These are phyloP conservation scores for Haemorhous mexicanus DNA, from an alignment of 2,113 vertebrate species.

Conservation along the genomic window DNA sequence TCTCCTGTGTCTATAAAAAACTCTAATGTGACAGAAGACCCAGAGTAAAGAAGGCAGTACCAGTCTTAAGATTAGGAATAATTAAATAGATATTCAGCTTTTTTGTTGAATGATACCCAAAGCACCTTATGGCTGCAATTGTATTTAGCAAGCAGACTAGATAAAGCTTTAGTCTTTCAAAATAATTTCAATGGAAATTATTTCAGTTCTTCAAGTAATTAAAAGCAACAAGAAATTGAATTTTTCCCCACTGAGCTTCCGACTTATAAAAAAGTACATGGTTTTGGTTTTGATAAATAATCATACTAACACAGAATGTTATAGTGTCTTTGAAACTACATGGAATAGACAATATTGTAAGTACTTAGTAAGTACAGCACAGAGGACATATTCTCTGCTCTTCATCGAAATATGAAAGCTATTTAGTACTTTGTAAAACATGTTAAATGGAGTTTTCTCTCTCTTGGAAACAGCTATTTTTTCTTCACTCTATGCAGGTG, in stretches of 20 bases:
- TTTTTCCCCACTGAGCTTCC: not conserved
- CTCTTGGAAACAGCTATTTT: slow-evolving; percentile 62
- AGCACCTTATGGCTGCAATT: not conserved
- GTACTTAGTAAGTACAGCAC: slow-evolving; percentile 35
- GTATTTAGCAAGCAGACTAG: not conserved
- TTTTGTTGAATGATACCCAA: not conserved
- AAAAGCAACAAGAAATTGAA: not conserved
- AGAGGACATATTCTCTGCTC: slow-evolving; percentile 25
- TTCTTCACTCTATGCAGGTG: slow-evolving; percentile 51
- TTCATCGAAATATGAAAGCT: slow-evolving; percentile 64
- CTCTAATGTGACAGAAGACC: not conserved
- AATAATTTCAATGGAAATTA: not conserved
- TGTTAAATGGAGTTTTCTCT: slow-evolving; percentile 70
- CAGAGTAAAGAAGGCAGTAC: not conserved
- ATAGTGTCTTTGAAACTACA: not conserved
- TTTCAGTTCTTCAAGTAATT: not conserved
- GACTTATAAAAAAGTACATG: not conserved
- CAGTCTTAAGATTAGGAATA: not conserved
- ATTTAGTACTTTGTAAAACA: slow-evolving; percentile 76
- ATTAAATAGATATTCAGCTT: not conserved
- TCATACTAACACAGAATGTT: not conserved
- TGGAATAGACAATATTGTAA: slow-evolving; percentile 14
- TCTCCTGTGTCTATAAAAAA: not conserved
- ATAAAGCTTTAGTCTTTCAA: not conserved
- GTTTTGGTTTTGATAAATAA: slow-evolving; percentile 7